Conservation (phyloP, 2,888 invertebrate genomes). For the Monoplex corrugatus region DNA sequence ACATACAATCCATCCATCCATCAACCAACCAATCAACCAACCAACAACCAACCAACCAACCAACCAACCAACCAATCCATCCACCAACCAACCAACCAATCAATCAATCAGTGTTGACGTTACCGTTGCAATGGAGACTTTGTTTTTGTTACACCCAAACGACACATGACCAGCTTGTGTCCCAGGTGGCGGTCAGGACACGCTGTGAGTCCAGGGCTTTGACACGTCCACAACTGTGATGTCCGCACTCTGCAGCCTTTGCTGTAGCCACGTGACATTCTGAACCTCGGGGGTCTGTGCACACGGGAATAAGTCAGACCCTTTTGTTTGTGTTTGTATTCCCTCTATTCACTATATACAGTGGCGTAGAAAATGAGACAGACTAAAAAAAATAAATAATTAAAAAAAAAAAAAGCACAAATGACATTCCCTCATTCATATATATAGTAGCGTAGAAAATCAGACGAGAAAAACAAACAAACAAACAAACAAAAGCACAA, state of each 20-base stretch:
- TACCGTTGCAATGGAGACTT: slow-evolving; percentile 3
- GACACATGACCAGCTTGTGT: slow-evolving; percentile 11
- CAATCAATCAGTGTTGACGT: neutral
- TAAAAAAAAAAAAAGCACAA: too few species aligned
- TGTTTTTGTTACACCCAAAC: neutral
- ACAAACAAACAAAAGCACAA: too few species aligned
- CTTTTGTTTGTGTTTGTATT: too few species aligned
- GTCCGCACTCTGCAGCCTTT: neutral
- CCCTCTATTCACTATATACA: too few species aligned
- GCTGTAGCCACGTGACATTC: neutral
- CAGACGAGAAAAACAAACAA: too few species aligned
- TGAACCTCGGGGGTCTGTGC: neutral
- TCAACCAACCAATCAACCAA: too few species aligned
- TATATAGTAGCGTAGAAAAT: neutral
- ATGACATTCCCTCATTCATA: neutral
- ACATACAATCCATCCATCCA: too few species aligned
- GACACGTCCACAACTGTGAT: slow-evolving; percentile 19
- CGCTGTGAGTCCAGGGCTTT: neutral
- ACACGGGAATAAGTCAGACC: neutral
- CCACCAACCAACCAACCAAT: too few species aligned
- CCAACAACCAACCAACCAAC: too few species aligned
- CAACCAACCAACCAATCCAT: too few species aligned
- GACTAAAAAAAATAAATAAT: neutral
- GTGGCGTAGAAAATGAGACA: neutral
- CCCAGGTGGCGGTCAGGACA: slow-evolving; percentile 35